These are phyloP conservation scores for Synergus laeviventris DNA, from an alignment of 2,888 invertebrate genomes.

Conservation along the genomic window DNA sequence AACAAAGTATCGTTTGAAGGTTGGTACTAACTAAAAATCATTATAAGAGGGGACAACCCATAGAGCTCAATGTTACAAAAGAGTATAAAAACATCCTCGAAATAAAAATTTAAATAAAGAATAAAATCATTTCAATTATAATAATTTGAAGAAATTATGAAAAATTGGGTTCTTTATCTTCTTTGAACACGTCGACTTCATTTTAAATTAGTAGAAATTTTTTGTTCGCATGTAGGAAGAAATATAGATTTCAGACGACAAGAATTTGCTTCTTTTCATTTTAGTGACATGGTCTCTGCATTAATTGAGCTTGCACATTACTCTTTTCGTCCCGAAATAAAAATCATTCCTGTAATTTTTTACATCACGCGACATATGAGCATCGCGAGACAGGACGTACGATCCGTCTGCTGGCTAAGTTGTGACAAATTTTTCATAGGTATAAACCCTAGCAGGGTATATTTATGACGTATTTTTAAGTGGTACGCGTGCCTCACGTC, in stretches of 20 bases:
- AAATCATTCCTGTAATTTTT: constrained; percentile 16
- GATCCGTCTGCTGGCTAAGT: constrained; percentile 50
- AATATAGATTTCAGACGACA: constrained; percentile 36
- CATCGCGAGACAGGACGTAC: constrained; percentile 41
- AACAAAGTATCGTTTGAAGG: no score
- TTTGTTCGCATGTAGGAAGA: background rate
- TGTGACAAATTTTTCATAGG: constrained; percentile 66
- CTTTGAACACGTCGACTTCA: no score
- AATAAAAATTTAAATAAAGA: no score
- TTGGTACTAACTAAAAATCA: no score
- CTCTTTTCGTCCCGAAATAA: constrained; percentile 31
- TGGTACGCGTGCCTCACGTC: constrained; percentile 62
- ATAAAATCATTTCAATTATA: no score
- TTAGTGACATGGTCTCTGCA: background rate
- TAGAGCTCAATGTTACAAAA: no score
- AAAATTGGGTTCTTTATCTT: no score
- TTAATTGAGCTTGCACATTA: constrained; percentile 37
- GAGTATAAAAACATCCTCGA: no score
- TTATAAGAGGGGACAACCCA: no score
- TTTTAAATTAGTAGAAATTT: background rate
- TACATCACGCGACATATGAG: constrained; percentile 29
- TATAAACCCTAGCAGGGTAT: constrained; percentile 51
- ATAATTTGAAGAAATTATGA: no score
- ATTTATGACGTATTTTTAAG: constrained; percentile 55
- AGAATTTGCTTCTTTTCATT: constrained; percentile 13